Conservation (phyloP, 1,140 invertebrate species). For the Condylostylus longicornis region DNA sequence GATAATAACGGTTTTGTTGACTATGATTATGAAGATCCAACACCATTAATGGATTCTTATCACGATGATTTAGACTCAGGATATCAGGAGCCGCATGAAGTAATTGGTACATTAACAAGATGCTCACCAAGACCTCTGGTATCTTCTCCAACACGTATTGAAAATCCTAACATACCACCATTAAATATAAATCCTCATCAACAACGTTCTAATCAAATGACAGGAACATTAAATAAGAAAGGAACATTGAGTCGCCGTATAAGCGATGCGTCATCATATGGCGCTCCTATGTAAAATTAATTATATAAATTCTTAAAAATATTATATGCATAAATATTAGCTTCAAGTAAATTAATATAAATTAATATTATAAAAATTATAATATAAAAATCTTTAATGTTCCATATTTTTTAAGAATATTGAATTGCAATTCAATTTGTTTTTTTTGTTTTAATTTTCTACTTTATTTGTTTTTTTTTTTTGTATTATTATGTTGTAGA, state of each 20-base stretch:
- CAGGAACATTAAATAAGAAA: constrained; percentile 35
- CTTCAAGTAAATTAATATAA: too few relatives aligned
- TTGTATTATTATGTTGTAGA: too few relatives aligned
- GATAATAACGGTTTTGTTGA: constrained; percentile 59
- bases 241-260: constrained; percentile 41
- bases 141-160: constrained; percentile 62
- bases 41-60: constrained; percentile 55
- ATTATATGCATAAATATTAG: too few relatives aligned
- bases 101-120: constrained; percentile 35
- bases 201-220: constrained; percentile 15
- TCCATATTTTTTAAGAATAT: too few relatives aligned
- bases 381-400: too few relatives aligned
- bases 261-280: constrained; percentile 43
- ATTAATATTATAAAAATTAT: too few relatives aligned
- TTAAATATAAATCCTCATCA: constrained; percentile 51
- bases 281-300: constrained; percentile 16
- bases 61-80: constrained; percentile 42
- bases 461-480: too few relatives aligned
- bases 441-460: too few relatives aligned
- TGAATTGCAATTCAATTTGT: too few relatives aligned
- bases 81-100: constrained; percentile 34
- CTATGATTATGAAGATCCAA: constrained; percentile 54
- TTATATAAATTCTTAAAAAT: neutral
- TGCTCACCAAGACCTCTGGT: constrained; percentile 39
- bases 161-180: constrained; percentile 61